Percentiles rank a stretch among this genome's conserved stretches.
Evolutionary conservation across 2,797 vertebrate species (phyloP).

Genomic region (Choloepus didactylus): DNA sequence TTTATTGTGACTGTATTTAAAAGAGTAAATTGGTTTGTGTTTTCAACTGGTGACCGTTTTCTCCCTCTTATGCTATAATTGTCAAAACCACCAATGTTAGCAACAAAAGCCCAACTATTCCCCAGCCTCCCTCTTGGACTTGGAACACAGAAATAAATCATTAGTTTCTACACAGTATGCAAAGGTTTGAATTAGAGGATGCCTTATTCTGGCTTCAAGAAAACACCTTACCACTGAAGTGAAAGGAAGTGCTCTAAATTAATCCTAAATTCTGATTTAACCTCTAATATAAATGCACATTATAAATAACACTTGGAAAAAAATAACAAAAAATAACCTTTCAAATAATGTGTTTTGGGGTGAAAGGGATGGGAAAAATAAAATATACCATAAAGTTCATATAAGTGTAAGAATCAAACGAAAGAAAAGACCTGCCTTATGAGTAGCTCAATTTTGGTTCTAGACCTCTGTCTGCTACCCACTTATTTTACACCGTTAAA

Average conservation of each 20-base stretch:
- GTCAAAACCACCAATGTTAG: conserved; percentile 60
- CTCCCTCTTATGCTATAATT: conserved; percentile 54
- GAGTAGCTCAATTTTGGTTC: background rate
- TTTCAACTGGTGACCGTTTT: conserved; percentile 55
- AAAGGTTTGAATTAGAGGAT: conserved; percentile 54
- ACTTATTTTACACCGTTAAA: background rate
- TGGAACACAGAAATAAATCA: conserved; percentile 60
- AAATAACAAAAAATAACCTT: conserved; percentile 2
- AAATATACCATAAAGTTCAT: background rate
- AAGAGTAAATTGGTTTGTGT: conserved; percentile 50
- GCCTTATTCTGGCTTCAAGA: conserved; percentile 63
- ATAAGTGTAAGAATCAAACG: background rate
- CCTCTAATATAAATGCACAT: conserved; percentile 29
- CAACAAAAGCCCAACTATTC: conserved; percentile 63
- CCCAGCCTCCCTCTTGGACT: background rate
- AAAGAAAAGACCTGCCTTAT: background rate
- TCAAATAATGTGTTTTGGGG: conserved; percentile 49
- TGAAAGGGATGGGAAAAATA: background rate
- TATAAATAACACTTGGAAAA: conserved; percentile 53
- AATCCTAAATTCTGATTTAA: conserved; percentile 58
- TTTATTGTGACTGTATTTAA: conserved; percentile 64
- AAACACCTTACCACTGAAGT: background rate
- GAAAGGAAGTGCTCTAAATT: conserved; percentile 53
- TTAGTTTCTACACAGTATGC: background rate
- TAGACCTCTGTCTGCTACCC: background rate